Conservation (phyloP, 2,113 vertebrate genomes). For the Mirounga angustirostris region DNA sequence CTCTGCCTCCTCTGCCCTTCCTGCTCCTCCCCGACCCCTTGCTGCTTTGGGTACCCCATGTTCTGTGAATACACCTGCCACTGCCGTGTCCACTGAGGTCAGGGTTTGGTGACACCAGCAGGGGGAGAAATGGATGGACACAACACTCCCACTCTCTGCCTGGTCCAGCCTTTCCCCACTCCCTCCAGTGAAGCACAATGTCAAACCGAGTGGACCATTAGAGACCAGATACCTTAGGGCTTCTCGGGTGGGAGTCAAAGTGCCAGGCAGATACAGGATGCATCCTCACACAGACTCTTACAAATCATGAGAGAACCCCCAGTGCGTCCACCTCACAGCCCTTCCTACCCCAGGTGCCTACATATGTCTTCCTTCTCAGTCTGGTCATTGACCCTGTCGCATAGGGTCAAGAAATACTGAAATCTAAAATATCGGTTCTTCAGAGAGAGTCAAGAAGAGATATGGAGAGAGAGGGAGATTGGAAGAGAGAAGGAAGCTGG, state of each 20-base stretch:
- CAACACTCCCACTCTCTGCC: neutral
- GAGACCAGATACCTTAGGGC: neutral
- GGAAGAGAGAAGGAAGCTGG: neutral
- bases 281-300: no score
- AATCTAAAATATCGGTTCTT: neutral
- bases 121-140: no score
- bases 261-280: neutral
- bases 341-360: neutral
- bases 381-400: neutral
- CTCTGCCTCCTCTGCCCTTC: neutral
- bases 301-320: neutral
- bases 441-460: neutral
- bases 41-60: neutral
- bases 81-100: fast-evolving
- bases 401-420: neutral
- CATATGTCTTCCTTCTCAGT: neutral
- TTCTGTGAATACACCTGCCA: neutral
- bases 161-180: neutral
- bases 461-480: no score
- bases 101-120: neutral
- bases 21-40: fast-evolving
- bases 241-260: neutral
- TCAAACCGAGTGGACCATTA: no score
- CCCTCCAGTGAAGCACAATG: neutral
- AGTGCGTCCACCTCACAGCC: neutral